Percentiles rank a stretch among this genome's conserved stretches.
Evolutionary conservation across 30 jellyfish, hydroid and myxozoan species (phyloP).

Genomic region (Sanderia malayensis): DNA sequence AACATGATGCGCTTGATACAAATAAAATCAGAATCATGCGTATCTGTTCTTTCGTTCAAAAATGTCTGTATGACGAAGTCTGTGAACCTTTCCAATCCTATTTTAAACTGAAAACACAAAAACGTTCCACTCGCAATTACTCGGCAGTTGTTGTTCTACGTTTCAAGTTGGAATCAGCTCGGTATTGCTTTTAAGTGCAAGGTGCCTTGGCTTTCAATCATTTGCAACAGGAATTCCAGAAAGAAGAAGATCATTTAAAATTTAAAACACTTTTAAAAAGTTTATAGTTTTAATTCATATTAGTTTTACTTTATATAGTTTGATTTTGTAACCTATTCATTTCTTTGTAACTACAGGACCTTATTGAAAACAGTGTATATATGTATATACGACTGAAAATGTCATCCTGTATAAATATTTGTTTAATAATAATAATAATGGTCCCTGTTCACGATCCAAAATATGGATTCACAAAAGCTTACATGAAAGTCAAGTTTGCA

Average conservation of each 20-base stretch:
- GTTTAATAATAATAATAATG: no score
- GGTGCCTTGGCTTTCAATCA: no score
- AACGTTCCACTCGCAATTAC: conserved; percentile 5
- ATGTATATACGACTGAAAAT: not conserved
- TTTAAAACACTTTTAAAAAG: no score
- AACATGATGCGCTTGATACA: no score
- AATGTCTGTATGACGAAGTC: no score
- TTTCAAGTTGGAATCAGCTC: conserved; percentile 2
- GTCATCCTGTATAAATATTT: no score
- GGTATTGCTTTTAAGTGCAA: not conserved
- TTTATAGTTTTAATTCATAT: not conserved
- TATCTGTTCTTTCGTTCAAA: not conserved
- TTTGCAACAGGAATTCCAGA: not conserved
- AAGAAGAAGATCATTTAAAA: not conserved
- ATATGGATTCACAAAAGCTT: not conserved
- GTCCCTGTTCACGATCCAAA: not conserved
- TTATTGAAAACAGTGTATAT: no score
- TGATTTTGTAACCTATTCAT: not conserved
- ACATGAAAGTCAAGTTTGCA: not conserved
- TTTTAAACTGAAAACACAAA: not conserved
- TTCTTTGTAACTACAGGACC: not conserved
- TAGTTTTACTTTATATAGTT: not conserved
- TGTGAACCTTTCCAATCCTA: no score
- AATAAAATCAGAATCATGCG: no score
- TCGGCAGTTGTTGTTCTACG: no score